Percentiles rank a stretch among this genome's conserved stretches.
Evolutionary conservation across 2,888 invertebrate species (phyloP).

Genomic region (Mesopsocus fuscifrons): DNA sequence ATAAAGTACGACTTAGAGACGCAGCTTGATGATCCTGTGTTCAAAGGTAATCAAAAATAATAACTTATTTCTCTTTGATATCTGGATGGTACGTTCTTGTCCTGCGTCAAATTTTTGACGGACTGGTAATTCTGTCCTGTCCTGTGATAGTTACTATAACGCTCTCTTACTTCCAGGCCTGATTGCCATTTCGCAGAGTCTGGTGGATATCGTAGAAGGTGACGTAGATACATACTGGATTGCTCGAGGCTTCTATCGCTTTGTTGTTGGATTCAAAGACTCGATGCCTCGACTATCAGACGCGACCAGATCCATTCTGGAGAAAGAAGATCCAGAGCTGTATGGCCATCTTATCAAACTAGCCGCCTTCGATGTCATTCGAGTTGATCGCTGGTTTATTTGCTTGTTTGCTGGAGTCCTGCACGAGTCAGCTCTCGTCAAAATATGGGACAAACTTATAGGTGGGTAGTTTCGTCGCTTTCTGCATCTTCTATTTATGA

Average conservation of each 20-base stretch:
- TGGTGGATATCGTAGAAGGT: constrained; percentile 49
- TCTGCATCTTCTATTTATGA: too few species aligned
- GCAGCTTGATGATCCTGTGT: constrained; percentile 23
- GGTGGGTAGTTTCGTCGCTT: constrained; percentile 68
- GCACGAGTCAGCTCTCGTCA: constrained; percentile 55
- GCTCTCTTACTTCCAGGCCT: constrained; percentile 22
- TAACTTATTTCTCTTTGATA: constrained; percentile 8
- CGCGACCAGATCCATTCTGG: constrained; percentile 42
- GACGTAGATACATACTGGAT: constrained; percentile 72
- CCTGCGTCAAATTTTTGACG: too few species aligned
- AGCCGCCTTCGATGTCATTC: constrained; percentile 40
- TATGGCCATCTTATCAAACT: constrained; percentile 44
- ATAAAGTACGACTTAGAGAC: constrained; percentile 31
- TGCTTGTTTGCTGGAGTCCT: constrained; percentile 68
- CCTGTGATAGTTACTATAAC: neutral
- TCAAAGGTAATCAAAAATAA: constrained; percentile 3
- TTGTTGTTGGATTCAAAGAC: constrained; percentile 42
- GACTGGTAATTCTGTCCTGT: too few species aligned
- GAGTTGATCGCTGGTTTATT: constrained; percentile 59
- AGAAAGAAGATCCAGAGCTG: constrained; percentile 52
- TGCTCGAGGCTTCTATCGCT: constrained; percentile 51
- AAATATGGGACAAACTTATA: constrained; percentile 77
- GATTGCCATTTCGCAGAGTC: constrained; percentile 43
- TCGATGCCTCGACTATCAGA: constrained; percentile 47
- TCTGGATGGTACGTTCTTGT: too few species aligned